A percentile compares a stretch with the other conserved stretches of the same genome.
Evolutionary conservation across 2,888 invertebrate genomes (phyloP).

Genomic region (Polietes domitor): DNA sequence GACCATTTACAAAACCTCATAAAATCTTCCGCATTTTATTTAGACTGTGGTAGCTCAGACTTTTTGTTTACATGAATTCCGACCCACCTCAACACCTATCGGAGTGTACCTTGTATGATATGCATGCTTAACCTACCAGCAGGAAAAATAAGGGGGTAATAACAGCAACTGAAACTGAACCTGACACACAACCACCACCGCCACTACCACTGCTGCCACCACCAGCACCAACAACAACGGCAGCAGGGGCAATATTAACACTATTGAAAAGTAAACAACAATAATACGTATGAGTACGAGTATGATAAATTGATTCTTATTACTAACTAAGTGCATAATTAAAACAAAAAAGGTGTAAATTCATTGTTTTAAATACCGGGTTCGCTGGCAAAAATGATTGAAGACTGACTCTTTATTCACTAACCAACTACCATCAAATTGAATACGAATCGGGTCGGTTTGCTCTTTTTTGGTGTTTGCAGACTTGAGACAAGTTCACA

Average conservation of each 20-base stretch:
- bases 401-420: not conserved
- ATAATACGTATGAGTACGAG: constrained; percentile 48
- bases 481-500: too few species aligned
- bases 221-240: not conserved
- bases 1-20: too few species aligned
- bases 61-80: not conserved
- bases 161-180: not conserved
- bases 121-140: constrained; percentile 7
- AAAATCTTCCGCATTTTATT: too few species aligned
- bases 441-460: not conserved
- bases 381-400: not conserved
- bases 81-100: not conserved
- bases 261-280: constrained; percentile 73
- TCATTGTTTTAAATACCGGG: constrained; percentile 7
- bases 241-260: constrained; percentile 19
- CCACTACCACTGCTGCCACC: not conserved
- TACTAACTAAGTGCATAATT: constrained; percentile 70
- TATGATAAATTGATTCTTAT: constrained; percentile 50
- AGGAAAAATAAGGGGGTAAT: not conserved
- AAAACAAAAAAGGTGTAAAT: constrained; percentile 38
- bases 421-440: too few species aligned
- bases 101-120: not conserved
- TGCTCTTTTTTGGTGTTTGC: too few species aligned
- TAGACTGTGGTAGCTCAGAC: too few species aligned
- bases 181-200: constrained; percentile 2